Base-by-base conservation (phyloP, 1,140 invertebrate genomes). In the Pantala flavescens region DNA sequence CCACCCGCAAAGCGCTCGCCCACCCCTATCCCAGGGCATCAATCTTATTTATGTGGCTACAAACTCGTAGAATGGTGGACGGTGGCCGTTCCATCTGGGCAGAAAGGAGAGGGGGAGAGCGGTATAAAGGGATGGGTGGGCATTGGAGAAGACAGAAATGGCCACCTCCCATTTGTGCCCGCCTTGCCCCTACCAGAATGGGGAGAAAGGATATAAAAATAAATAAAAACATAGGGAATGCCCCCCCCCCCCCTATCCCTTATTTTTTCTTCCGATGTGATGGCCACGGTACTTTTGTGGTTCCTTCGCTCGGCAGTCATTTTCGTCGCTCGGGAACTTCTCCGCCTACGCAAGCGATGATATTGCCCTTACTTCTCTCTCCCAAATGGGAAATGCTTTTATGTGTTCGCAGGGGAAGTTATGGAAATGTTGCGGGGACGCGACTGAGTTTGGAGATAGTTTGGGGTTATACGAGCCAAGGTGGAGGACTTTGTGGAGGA, bases 21-120 rank as follows among this genome's bases (percentile, higher is more conserved):
- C 28, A 36, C 28, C 49, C 49, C 49, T 21, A 63, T 63, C 49
- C 49, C 49, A 21, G 49, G 49, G 49, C 49, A 63, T 63, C 49
- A 63, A 63, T 63, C 49, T 63, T 63, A 63, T 63, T 63, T 63
- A 63, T 63, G 49, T 63, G 49, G 49, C 49, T 63, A 63, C 49
- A 63, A 63, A 63, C 49, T 63, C 49, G 49, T 3, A 21, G 49
- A 63, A 63, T 63, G 49, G 49, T 63, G 49, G 49, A 63, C 49
- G 49, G 49, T 63, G 49, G 49, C 49, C 12, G 12, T 63, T 63
- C 49, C 49, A 63, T 63, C 49, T 63, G 49, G 49, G 16, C 49
- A 63, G 49, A 12, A 63, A 21, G 12, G 49, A 63, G 49, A 12
- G 49, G n/a, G 12, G n/a, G 12, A 63, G 49, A 21, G 12, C 5